Evolutionary conservation across 1,140 invertebrate species (phyloP).

Genomic region (Zaprionus inermis): DNA sequence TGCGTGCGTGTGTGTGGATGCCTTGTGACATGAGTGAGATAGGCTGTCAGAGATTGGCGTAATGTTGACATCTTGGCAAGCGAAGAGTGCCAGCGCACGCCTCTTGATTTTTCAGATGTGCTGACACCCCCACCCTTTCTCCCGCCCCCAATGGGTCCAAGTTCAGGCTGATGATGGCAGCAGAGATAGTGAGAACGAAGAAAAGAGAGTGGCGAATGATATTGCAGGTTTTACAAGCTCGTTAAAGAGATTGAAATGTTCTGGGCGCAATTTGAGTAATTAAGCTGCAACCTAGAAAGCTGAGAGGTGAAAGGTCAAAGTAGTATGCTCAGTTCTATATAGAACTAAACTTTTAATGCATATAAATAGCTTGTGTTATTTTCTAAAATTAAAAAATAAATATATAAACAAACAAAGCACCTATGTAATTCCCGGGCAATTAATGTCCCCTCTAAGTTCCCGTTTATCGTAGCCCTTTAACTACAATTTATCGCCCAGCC

Average conservation of each 20-base stretch:
- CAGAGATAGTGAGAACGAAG: not conserved
- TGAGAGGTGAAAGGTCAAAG: not conserved
- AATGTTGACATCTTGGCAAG: slow-evolving; percentile 47
- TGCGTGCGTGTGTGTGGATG: slow-evolving; percentile 18
- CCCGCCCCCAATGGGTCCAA: slow-evolving; percentile 12
- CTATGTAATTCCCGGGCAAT: slow-evolving; percentile 6
- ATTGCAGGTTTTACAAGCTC: slow-evolving; percentile 1
- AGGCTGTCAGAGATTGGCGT: slow-evolving; percentile 46
- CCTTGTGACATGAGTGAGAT: slow-evolving; percentile 49
- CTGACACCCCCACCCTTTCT: too few species aligned
- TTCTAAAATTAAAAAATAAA: not conserved
- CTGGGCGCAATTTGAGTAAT: not conserved
- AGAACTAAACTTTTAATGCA: too few species aligned
- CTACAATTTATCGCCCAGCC: slow-evolving; percentile 28
- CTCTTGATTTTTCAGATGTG: slow-evolving; percentile 9
- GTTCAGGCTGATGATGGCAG: not conserved
- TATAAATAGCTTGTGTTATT: slow-evolving; percentile 12
- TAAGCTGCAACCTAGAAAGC: not conserved
- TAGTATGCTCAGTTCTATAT: too few species aligned
- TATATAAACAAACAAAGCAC: too few species aligned
- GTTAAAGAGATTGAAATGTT: slow-evolving; percentile 4
- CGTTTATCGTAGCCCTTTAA: slow-evolving; percentile 19
- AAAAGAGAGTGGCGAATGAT: not conserved
- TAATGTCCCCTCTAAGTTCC: slow-evolving; percentile 11
- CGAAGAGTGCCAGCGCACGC: slow-evolving; percentile 37